Evolutionary conservation across 2,797 vertebrate genomes (phyloP).

Genomic region (Mus minutoides): DNA sequence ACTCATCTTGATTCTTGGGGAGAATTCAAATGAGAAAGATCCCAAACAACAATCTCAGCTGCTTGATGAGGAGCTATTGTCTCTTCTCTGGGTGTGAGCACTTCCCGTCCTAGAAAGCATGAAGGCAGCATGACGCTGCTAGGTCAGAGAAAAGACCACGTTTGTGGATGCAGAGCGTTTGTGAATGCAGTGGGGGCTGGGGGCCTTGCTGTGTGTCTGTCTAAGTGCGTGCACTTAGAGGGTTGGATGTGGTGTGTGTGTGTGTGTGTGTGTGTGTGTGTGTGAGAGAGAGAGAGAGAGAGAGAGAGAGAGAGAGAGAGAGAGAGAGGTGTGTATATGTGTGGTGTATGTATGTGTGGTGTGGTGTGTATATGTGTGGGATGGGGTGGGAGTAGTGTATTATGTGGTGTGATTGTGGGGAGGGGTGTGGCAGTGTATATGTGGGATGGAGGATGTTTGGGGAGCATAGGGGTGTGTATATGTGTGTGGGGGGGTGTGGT

Average conservation of each 20-base stretch:
- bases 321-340: background rate
- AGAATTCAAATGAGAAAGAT: conserved; percentile 85
- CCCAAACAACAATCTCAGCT: conserved; percentile 78
- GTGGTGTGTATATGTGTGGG: too few species aligned
- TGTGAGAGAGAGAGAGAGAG: too few species aligned
- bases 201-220: background rate
- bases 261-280: background rate
- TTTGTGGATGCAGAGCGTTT: rapidly evolving
- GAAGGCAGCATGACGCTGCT: conserved; percentile 12
- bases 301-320: too few species aligned
- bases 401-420: background rate
- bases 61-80: conserved; percentile 73
- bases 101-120: conserved; percentile 76
- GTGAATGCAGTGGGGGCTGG: rapidly evolving
- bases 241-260: background rate
- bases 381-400: background rate
- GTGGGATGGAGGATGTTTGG: background rate
- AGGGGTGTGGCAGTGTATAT: background rate
- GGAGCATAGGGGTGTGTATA: background rate
- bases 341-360: background rate
- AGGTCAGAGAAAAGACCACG: background rate
- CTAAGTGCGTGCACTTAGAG: background rate
- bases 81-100: conserved; percentile 80
- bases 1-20: conserved; percentile 83
- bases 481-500: background rate